These are phyloP conservation scores for Coilia nasus DNA, from an alignment of 2,797 vertebrate genomes.

Conservation along the genomic window DNA sequence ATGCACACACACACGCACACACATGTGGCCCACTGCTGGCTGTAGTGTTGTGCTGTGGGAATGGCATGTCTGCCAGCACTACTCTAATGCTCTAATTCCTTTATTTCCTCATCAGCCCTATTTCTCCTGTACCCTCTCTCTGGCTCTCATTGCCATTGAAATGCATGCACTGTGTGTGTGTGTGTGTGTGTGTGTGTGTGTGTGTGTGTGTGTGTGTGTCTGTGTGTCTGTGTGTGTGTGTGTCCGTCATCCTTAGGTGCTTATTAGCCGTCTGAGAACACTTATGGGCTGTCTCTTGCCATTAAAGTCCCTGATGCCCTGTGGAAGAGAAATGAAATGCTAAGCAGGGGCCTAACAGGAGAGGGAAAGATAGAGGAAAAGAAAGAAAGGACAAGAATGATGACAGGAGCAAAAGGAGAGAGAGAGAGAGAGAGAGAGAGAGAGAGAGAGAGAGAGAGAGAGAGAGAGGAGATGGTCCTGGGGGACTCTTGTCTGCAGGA, in stretches of 20 bases:
- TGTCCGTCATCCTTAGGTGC: slow-evolving; percentile 16
- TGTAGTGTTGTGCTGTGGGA: background rate
- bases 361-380: background rate
- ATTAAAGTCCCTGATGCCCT: background rate
- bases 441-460: too few relatives aligned
- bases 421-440: too few relatives aligned
- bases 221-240: too few relatives aligned
- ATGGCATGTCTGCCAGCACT: background rate
- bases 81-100: background rate
- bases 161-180: slow-evolving; percentile 24
- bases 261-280: background rate
- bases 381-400: too few relatives aligned
- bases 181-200: too few relatives aligned
- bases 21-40: too few relatives aligned
- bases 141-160: slow-evolving; percentile 41
- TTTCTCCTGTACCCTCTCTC: background rate
- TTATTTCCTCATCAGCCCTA: background rate
- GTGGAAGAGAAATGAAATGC: background rate
- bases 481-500: too few relatives aligned
- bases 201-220: too few relatives aligned
- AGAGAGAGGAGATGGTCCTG: too few relatives aligned
- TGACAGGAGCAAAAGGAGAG: too few relatives aligned
- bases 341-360: background rate
- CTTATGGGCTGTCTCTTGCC: background rate
- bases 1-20: background rate